Evolutionary conservation across 1,140 invertebrate species (phyloP), one percentile per base, ranked within the genome.

Genomic region (Neoseiulus cucumeris): DNA sequence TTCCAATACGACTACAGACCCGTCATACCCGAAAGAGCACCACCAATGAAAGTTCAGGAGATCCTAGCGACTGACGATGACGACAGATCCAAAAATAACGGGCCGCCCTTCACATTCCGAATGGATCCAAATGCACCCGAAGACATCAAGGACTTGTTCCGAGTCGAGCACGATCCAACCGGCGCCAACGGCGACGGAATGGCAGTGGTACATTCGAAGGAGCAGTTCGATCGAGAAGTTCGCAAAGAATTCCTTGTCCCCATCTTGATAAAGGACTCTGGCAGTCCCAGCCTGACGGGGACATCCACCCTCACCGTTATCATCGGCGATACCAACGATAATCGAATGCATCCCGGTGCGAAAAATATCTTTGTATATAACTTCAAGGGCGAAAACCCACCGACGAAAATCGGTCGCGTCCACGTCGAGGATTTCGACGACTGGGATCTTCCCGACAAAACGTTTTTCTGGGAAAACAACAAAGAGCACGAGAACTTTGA

Each of bases 341-440:
- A 97, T 76, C 89, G 91, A 77, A 96, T 96, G 89, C 86, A 90
- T 72, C 87, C 90, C 0, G 93, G 93, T 0, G 86, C 86, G 1
- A 97, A 97, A 77, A 89, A 94, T 67, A 95, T 97, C 69, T 87
- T 93, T 74, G 89, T 95, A 0, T 97, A 97, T 75, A 96, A 94
- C 76, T 96, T 94, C 68, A 73, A 83, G 81, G 78, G 89, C 55
- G 85, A 89, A 76, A 85, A 88, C 68, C 89, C 87, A 1, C 86
- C 92, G 70, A 91, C 89, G 0, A 87, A 89, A 75, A 91, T 98
- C 68, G 93, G 94, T 28, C 80, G 89, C 67, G 92, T 96, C 1
- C 94, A 96, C 74, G 91, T 95, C 0, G 89, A 91, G 74, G 93
- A 98, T 78, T 77, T 91, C 45, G 93, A 98, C 75, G 93, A 97